These are phyloP conservation scores for Phylloscopus collybita DNA, from an alignment of 2,797 vertebrate genomes.

Conservation along the genomic window DNA sequence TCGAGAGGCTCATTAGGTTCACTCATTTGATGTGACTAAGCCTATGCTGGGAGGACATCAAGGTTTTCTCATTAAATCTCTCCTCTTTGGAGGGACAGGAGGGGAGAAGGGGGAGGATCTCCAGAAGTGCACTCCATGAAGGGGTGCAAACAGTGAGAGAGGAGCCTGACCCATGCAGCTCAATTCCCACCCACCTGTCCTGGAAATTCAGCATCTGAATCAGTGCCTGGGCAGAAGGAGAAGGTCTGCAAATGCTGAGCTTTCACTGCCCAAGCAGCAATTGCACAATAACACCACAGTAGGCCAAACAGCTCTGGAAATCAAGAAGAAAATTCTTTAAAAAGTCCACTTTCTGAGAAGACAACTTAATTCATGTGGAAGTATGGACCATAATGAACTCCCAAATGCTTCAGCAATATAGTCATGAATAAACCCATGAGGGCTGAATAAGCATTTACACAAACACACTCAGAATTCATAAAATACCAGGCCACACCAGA, in stretches of 20 bases:
- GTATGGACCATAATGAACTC: constrained; percentile 46
- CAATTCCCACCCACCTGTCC: background rate
- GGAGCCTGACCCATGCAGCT: background rate
- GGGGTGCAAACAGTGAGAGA: background rate
- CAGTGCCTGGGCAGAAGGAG: background rate
- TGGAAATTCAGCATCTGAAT: background rate
- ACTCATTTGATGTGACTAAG: background rate
- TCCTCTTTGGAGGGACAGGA: background rate
- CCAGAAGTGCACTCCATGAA: background rate
- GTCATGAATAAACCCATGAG: constrained; percentile 43
- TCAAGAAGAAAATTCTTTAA: constrained; percentile 9
- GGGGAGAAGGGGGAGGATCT: background rate
- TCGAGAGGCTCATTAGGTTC: background rate
- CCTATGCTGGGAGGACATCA: background rate
- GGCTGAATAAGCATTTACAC: constrained; percentile 54
- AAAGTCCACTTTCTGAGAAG: constrained; percentile 36
- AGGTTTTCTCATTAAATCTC: background rate
- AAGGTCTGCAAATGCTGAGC: background rate
- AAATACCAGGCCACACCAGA: constrained; percentile 10
- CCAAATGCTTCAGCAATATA: constrained; percentile 25
- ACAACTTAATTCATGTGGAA: constrained; percentile 34
- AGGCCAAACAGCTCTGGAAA: constrained; percentile 17
- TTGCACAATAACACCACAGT: background rate
- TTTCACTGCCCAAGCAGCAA: background rate
- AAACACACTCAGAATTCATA: constrained; percentile 20